Base-by-base conservation (phyloP, 2,113 vertebrate species). In the Alosa alosa region DNA sequence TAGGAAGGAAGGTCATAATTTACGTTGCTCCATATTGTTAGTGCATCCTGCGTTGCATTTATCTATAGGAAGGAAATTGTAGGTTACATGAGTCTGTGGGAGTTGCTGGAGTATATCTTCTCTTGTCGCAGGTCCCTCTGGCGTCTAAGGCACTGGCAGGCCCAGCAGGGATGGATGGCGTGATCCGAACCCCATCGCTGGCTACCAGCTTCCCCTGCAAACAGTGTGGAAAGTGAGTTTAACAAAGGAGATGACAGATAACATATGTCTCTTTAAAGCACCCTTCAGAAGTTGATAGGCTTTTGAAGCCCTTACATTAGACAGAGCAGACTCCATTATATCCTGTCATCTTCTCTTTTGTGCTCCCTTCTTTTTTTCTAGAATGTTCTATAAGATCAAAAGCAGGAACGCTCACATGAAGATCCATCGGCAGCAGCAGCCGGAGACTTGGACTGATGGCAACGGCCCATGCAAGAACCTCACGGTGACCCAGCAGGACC, bases 381-480 rank as follows among this genome's bases (percentile, higher is more conserved):
- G 96, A 86, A 95, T 96, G 93, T 96, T 96, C 85, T 95, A 94
- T 81, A 96, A 96, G 88, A 95, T 96, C 86, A 96, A 96, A 87
- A 96, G 95, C 55, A 94, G 96, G 20, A 96, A 96, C 1, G 96
- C 96, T 60, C 96, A 96, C 91, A 96, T 96, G 96, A 96, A 96
- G 91, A 95, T 96, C 91, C 96, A 96, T 55, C 92, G 96, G 0
- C 95, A 96, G 87, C 94, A 94, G 87, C 94, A 94, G 25, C 95
- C 94, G 52, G 94, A 96, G 86, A 93, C 92, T 84, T 86, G 94
- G 93, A 10, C 90, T 3, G 85, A 95, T 85, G 0, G 95, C 90
- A 90, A 92, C 87, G 91, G 92, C 41, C 90, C 92, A 78, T 84
- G 93, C 44, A 87, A 91, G 86, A 88, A 78, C 15, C 31, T 39